Base-by-base conservation (phyloP, 2,888 invertebrate genomes). In the Alcis repandata region DNA sequence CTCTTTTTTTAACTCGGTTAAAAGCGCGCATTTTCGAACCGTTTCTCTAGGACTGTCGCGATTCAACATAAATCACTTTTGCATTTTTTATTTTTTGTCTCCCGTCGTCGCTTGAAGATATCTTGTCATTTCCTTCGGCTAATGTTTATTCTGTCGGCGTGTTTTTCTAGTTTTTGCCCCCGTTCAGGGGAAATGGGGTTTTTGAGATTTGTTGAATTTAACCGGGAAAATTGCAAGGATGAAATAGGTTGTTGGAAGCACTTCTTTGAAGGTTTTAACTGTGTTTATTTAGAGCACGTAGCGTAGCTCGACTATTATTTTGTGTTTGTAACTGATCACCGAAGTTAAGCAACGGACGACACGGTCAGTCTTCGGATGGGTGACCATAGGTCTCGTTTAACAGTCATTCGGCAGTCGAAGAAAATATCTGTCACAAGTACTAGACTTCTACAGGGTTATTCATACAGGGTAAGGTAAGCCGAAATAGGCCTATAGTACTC, bases 41-140 rank as follows among this genome's bases (percentile, higher is more conserved):
- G 9, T 49, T 38, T 38, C 27, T 6, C 41, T 20, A 40, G 43
- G 15, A 19, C 15, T n/a, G 48, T 49, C 38, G 49, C 49, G 33
- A 20, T 20, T 59, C 52, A 17, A 45, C 52, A 59, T 59, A 49
- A 49, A 49, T 51, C 51, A 48, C 32, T 15, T 51, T 33, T 41
- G 45, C 52, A 59, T 59, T 59, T 59, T 51, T 59, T 52, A 48
- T 32, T 52, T 36, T 59, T 52, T 45, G 45, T 43, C n/a, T 13
- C 36, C 1, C 45, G 51, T 15, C 33, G 36, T 13, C 1, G 20
- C 59, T 45, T 45, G 22, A 36, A 52, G 59, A 61, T 41, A 61
- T 41, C 46, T 56, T 32, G 60, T 61, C 61, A 54, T 61, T 61
- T 48, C 41, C 61, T 60, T 36, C 19, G 59, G 27, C 60, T 53